Base-by-base conservation (phyloP, 2,113 vertebrate species). In the Haplotaxodon microlepis region DNA sequence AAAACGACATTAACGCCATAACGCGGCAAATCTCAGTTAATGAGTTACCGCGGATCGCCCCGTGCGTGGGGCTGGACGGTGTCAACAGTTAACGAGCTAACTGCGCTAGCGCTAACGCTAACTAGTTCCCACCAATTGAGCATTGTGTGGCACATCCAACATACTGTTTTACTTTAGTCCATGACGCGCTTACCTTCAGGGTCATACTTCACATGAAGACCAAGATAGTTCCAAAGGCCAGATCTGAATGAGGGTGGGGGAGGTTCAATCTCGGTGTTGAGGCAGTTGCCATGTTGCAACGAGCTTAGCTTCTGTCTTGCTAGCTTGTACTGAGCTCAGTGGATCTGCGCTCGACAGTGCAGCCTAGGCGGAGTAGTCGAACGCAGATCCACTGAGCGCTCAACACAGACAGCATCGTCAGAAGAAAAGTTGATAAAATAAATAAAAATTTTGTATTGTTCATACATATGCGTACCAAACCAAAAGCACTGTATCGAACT, bases 401-500 rank as follows among this genome's bases (percentile, higher is more conserved):
- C 47, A 50, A 19, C 8, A 50, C 47, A 19, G 47, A 19, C 16
- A 19, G 16, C 47, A 9, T 50, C 8, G 0, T 9, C 47, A 50
- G 16, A 19, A 50, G 16, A 1, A 50, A 50, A 19, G 47, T 50
- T 0, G 16, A 50, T 50, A 9, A 50, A 50, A 53, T 53, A 53
- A 21, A 53, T 9, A 0, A 11, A 53, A 3, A 5, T 0, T 0
- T 21, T 54, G 51, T 21, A 54, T 4, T 11, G 9, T 54, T 53
- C 0, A 53, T 53, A 53, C 19, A 53, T 53, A 53, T 53, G 51
- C 1, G 0, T 6, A 53, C 9, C 0, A 0, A 53, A 6, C 0
- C 2, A 3, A 53, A 53, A 53, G 19, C 9, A 2, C 51, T 4
- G 9, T 10, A 53, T 53, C 0, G 1, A 54, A 54, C 51, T 0